These are phyloP conservation scores for Diadophis punctatus DNA, from an alignment of 2,113 vertebrate species.

Conservation along the genomic window DNA sequence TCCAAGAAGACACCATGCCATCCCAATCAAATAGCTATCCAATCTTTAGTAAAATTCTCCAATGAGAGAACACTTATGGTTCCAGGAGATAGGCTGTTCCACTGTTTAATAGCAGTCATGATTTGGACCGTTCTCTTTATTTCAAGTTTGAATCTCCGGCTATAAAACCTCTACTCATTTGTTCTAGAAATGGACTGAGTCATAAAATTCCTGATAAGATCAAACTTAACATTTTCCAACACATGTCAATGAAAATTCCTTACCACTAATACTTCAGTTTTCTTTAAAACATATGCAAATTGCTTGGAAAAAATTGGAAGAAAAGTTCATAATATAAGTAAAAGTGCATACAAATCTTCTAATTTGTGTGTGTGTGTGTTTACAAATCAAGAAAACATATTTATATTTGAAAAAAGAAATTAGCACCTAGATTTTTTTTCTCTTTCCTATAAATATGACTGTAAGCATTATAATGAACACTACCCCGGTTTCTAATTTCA, in stretches of 20 bases:
- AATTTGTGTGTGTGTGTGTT: neutral
- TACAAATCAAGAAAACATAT: neutral
- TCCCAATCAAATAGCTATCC: neutral
- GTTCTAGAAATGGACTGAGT: neutral
- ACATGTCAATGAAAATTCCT: neutral
- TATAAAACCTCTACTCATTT: neutral
- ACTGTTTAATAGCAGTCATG: neutral
- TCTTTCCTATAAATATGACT: neutral
- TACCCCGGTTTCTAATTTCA: neutral
- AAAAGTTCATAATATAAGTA: neutral
- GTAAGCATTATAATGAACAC: neutral
- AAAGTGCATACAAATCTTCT: neutral
- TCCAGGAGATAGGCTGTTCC: neutral
- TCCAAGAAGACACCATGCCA: neutral
- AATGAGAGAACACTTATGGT: neutral
- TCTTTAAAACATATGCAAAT: neutral
- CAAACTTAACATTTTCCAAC: neutral
- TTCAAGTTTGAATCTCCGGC: neutral
- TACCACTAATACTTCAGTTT: neutral
- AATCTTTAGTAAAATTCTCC: neutral
- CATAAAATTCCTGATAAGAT: neutral
- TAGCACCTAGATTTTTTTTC: neutral
- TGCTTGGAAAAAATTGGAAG: neutral
- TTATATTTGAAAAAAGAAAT: neutral
- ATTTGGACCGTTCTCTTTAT: neutral